Conservation (phyloP, 2,888 invertebrate genomes). For the Monopis laevigella region DNA sequence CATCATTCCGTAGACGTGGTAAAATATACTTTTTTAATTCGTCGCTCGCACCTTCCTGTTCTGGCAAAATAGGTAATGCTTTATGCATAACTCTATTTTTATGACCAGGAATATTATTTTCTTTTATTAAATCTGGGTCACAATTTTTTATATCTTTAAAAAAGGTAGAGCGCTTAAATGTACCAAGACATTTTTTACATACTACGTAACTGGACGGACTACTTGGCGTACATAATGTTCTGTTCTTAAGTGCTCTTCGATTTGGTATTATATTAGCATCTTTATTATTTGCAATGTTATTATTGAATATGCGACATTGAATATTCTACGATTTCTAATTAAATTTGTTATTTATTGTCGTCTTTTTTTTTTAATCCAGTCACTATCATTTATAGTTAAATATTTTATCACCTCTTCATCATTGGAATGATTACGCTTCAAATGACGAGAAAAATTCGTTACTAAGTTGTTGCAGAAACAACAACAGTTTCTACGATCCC, state of each 20-base stretch:
- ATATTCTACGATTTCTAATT: constrained; percentile 3
- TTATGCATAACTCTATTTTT: constrained; percentile 4
- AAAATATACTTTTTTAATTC: constrained; percentile 11
- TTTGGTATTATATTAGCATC: too few relatives aligned
- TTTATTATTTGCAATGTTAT: constrained; percentile 1
- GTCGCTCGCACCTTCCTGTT: constrained; percentile 9
- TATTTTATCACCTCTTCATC: constrained; percentile 2
- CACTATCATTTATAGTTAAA: too few relatives aligned
- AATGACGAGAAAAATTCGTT: constrained; percentile 3
- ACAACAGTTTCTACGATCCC: constrained; percentile 5
- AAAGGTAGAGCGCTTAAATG: constrained; percentile 11
- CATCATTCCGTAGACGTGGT: too few relatives aligned
- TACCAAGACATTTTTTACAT: constrained; percentile 13
- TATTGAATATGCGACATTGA: background rate
- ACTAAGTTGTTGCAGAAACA: background rate
- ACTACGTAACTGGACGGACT: too few relatives aligned
- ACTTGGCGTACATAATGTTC: too few relatives aligned
- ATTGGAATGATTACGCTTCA: constrained; percentile 1
- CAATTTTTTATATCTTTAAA: constrained; percentile 14
- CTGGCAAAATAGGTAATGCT: constrained; percentile 1
- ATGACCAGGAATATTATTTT: constrained; percentile 3
- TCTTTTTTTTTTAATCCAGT: constrained; percentile 2
- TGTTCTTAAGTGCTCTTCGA: too few relatives aligned
- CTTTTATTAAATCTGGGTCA: background rate
- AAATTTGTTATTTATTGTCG: background rate